These are phyloP conservation scores for Phrynosoma blainvillii DNA, from an alignment of 2,113 vertebrate genomes.

Conservation along the genomic window DNA sequence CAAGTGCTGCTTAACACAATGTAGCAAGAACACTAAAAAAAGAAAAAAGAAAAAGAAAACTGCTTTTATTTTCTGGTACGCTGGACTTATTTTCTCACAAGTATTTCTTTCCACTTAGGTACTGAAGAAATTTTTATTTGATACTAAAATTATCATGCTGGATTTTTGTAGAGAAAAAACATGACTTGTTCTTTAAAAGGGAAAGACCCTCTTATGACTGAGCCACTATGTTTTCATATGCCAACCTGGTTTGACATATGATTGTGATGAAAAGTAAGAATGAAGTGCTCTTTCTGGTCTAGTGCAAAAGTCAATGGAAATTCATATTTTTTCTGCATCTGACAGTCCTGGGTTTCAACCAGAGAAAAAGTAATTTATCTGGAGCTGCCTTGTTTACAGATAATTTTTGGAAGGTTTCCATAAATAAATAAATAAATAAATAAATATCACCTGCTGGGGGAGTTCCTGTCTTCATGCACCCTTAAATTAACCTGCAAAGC, in stretches of 20 bases:
- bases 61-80: not conserved
- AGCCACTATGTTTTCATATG: not conserved
- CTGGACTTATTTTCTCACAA: conserved; percentile 5
- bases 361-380: not conserved
- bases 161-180: not conserved
- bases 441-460: not conserved
- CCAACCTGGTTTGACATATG: not conserved
- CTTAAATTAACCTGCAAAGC: not conserved
- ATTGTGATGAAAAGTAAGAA: not conserved
- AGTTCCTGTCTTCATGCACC: too few relatives aligned
- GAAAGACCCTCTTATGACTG: not conserved
- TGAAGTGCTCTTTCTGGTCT: not conserved
- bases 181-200: not conserved
- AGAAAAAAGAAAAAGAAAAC: not conserved
- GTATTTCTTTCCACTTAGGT: not conserved
- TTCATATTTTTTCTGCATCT: not conserved
- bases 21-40: not conserved
- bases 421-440: too few relatives aligned
- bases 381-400: too few relatives aligned
- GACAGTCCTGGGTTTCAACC: not conserved
- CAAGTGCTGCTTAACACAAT: not conserved
- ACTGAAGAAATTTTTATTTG: not conserved
- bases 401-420: too few relatives aligned
- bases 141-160: not conserved
- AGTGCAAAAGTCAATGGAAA: not conserved